Evolutionary conservation across 2,113 vertebrate genomes (phyloP).

Genomic region (Pipa parva): DNA sequence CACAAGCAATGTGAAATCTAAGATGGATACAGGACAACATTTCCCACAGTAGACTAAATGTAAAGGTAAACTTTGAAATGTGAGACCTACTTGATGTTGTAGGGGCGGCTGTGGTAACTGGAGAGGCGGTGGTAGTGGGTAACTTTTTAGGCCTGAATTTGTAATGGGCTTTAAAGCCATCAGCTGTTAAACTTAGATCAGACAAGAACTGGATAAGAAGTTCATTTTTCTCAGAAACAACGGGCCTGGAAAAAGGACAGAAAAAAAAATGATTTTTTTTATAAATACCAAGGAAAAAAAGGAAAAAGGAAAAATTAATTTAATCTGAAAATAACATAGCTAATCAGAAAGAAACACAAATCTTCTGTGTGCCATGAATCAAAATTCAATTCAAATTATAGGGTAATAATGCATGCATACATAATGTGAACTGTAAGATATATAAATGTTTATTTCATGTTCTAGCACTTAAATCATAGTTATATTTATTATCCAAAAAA

Average conservation of each 20-base stretch:
- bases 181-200: slow-evolving; percentile 92
- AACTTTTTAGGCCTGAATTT: slow-evolving; percentile 91
- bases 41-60: background rate
- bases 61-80: background rate
- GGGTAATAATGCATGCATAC: no score
- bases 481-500: no score
- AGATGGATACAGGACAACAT: no score
- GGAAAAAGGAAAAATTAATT: no score
- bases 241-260: slow-evolving; percentile 68
- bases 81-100: slow-evolving; percentile 75
- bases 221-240: slow-evolving; percentile 89
- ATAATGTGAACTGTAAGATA: no score
- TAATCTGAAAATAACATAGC: no score
- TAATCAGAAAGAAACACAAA: no score
- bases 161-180: slow-evolving; percentile 94
- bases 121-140: slow-evolving; percentile 63
- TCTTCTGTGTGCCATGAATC: no score
- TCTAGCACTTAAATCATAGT: no score
- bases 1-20: no score
- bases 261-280: background rate
- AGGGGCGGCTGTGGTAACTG: slow-evolving; percentile 69
- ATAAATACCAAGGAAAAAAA: background rate
- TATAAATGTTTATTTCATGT: no score
- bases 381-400: no score
- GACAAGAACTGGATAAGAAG: slow-evolving; percentile 94